Base-by-base conservation (phyloP, 2,797 vertebrate species). In the Sphenodon punctatus region DNA sequence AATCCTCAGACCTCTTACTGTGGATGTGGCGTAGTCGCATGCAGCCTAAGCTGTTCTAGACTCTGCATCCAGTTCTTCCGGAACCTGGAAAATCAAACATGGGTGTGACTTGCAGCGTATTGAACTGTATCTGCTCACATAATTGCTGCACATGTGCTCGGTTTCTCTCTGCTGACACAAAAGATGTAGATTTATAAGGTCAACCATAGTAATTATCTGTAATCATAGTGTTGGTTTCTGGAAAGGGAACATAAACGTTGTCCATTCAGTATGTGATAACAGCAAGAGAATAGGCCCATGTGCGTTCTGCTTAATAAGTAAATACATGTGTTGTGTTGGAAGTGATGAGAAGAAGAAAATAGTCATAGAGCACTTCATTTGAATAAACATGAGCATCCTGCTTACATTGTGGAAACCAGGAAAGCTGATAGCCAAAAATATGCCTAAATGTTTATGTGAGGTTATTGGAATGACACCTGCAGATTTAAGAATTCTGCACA, bases 181-280 rank as follows among this genome's bases (percentile, higher is more conserved):
- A 86, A 90, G 75, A 75, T 56, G 49, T 49, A 81, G 42, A 25
- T 69, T 87, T 88, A 67, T 70, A 77, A 67, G 67, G 39, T 78
- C 67, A 82, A 83, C 34, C 64, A 45, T 80, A 84, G 69, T 67
- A 89, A 61, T 51, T 61, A 67, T 75, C 38, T 83, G 11, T 70
- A 82, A 85, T 76, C 70, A 80, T 73, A 80, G 56, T 66, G 45
- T 43, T 63, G 63, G n/a, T 17, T 76, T 88, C 58, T 71, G 63
- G 56, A 59, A 41, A 81, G 69, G 32, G 58, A 49, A 67, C 38
- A 83, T 64, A 77, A 75, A 72, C 46, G 77, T 41, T 82, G 36
- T 72, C 42, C 67, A 63, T 87, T 89, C 80, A 76, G 53, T 69
- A 89, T 75, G 10, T 48, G 30, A 65, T 83, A 78, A 74, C 60